Evolutionary conservation across 2,113 vertebrate species (phyloP), one percentile per base, ranked within the genome.

Genomic region (Gymnorhina tibicen): DNA sequence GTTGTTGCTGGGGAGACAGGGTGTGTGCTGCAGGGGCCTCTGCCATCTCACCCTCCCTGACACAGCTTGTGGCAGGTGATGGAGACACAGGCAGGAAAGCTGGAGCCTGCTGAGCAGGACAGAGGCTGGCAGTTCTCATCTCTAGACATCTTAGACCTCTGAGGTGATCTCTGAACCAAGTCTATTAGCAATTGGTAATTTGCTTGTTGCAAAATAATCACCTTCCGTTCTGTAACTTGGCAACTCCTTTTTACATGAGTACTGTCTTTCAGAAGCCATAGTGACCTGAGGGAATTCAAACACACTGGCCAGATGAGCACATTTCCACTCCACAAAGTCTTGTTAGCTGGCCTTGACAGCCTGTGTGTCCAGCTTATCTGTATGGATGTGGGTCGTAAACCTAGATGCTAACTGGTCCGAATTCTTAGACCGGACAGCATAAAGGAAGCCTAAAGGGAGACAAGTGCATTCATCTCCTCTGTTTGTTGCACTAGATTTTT

Each of bases 381-480:
- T 37, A 17, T 4, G 7, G 35, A 27, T 70, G 42, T 62, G 46
- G n/a, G 13, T 79, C 46, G 39, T 33, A 85, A 89, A 76, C 58
- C 18, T 67, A 13, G 50, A 9, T 6, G 30, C 35, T 39, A 56
- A 19, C 8, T 47, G 28, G n/a, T 86, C 37, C 9, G 12, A 59
- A 3, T 27, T 74, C 60, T 80, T 59, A 55, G 21, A n/a, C 16
- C 26, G 67, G 20, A 30, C 10, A 60, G 35, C 9, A 6, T 56
- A 2, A 4, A 64, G 44, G 21, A 55, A 50, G 6, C 18, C 60
- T 72, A 13, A 70, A 28, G 30, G 59, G 42, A 69, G 22, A 11
- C 0, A 0, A 37, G 7, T 2, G 0, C 3, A 1, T 50, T 77
- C n/a, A 44, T 26, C 39, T 73, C 67, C 32, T 88, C 33, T 2